Evolutionary conservation across 2,797 vertebrate genomes (phyloP), one percentile per base, ranked within the genome.

Genomic region (Microctenopoma stevenorrisi): DNA sequence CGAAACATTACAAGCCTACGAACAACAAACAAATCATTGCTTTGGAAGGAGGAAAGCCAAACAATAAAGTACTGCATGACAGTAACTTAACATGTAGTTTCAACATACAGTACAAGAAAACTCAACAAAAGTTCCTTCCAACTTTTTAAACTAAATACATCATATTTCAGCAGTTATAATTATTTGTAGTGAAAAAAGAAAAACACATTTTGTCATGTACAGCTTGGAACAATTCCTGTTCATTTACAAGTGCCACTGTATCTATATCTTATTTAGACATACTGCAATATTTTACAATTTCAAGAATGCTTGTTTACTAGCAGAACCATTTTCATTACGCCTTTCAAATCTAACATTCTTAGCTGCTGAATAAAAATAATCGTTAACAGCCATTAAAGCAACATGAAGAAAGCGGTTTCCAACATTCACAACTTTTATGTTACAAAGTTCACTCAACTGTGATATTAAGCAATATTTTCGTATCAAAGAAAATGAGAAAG

Each of bases 61-160:
- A 91, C 84, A 84, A 81, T 85, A 66, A 93, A 88, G 92, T 90
- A 91, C 88, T 89, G 89, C 85, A 84, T 77, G 82, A 90, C 85
- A 86, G 85, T 86, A 84, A 92, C 61, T 76, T 60, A 60, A 75
- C 62, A 82, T 82, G 82, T 86, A 86, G 56, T 77, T 86, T 76
- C 7, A 81, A 90, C 73, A 75, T 76, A 88, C 68, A 82, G 68
- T 67, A 86, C 81, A 76, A 55, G 68, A 78, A 79, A 79, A 85
- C 67, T 72, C 48, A 82, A 78, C 60, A 68, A 74, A 65, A 72
- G 64, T 28, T 10, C 22, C 0, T 47, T 25, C 18, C 46, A 53
- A 70, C 59, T 55, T 78, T 69, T 67, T 56, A 40, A 84, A 87
- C 74, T 65, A 75, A 68, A 86, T 74, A 84, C 48, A 69, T 85